Base-by-base conservation (phyloP, 30 jellyfish, hydroid and myxozoan genomes). In the Nemopilema nomurai region DNA sequence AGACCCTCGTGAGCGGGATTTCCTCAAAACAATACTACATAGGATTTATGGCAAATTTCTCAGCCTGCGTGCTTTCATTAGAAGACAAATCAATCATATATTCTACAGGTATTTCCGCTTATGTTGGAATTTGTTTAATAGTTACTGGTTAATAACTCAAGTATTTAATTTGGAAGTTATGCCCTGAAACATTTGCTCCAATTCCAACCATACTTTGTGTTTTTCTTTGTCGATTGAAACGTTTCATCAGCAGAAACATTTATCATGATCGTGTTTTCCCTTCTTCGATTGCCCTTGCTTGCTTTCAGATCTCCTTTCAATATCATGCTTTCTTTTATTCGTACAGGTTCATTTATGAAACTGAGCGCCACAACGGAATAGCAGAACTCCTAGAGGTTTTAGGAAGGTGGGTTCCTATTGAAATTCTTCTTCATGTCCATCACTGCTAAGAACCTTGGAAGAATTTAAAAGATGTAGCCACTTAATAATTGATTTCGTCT, bases 1-100 rank as follows among this genome's bases (percentile, higher is more conserved):
- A 87, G 99, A 95, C 68, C 99, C 99, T 65, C 79, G 99, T 28
- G 99, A 95, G 51, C 51, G 99, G 65, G 99, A 95, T 83, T 95
- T 90, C 77, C 87, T 95, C 78, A 95, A 95, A 93, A 95, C 99
- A 16, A 89, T 95, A 6, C 79, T 95, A 64, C 99, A 95, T 84
- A 77, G 99, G 76, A 90, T 95, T 76, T 95, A 95, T 79, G 99
- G 99, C 23, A 95, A 95, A 83, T 95, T 95, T 83, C 97, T 95
- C 64, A 96, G 97, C 18, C 96, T 90, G 32, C 82, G 99, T 74
- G 94, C 99, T 49, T 90, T 83, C 87, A 90, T 95, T 49, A 76
- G 99, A 79, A 90, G 81, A 87, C 97, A 90, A 69, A 90, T 95
- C 41, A 95, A 95, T 83, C 92, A 95, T 80, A 90, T 95, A 71